Percentiles rank a stretch among this genome's conserved stretches.
These are phyloP conservation scores for Nycticorax nycticorax DNA, from an alignment of 2,113 vertebrate genomes.

Conservation along the genomic window DNA sequence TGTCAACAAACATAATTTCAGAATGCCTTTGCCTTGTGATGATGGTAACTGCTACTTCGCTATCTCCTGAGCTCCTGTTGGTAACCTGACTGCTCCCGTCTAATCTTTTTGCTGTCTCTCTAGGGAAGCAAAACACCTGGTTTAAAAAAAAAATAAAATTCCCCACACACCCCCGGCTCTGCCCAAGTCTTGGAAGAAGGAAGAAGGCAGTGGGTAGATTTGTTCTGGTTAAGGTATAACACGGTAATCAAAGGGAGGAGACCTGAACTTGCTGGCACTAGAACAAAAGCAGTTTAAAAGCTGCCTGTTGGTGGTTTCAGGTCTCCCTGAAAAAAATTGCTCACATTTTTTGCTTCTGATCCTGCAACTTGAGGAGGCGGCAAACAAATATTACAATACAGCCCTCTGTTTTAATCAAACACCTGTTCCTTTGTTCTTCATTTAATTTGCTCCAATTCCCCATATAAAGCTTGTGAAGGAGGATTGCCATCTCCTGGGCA, in stretches of 20 bases:
- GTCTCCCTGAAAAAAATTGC: constrained; percentile 6
- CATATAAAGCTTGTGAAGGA: constrained; percentile 23
- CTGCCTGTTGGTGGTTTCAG: neutral
- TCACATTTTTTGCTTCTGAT: constrained; percentile 14
- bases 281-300: neutral
- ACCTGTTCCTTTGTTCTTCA: constrained; percentile 51
- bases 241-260: neutral
- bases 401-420: constrained; percentile 32
- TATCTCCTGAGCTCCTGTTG: neutral
- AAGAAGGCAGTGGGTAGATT: neutral
- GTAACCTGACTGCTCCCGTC: neutral
- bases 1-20: neutral
- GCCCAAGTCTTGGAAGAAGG: neutral
- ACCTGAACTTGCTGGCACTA: neutral
- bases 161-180: no score
- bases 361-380: neutral
- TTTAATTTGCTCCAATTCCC: constrained; percentile 1
- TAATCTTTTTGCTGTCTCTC: neutral
- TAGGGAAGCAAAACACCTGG: neutral
- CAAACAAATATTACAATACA: constrained; percentile 12
- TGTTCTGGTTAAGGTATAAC: neutral
- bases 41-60: neutral
- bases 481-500: constrained; percentile 65
- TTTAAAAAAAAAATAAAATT: neutral
- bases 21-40: neutral